Base-by-base conservation (phyloP, 2,797 vertebrate genomes). In the Fistularia commersonii region DNA sequence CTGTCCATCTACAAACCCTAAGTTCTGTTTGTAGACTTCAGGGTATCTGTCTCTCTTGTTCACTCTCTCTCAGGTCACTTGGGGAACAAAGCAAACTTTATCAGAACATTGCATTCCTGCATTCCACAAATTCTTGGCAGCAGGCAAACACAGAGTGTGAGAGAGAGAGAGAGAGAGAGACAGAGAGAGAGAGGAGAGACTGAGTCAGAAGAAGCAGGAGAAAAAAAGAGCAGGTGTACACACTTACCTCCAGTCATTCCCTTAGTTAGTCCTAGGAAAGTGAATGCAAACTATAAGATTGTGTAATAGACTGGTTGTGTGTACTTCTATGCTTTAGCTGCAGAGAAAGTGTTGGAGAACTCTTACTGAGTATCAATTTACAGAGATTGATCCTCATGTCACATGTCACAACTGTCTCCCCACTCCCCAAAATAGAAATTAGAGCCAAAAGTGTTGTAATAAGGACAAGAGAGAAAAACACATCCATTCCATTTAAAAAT, bases 101-200 rank as follows among this genome's bases (percentile, higher is more conserved):
- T 96, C 93, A 92, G 90, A 76, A 88, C 92, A 88, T 84, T 90
- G 91, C 88, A 93, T 93, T 87, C 90, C 89, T 68, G 81, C 96
- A 98, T 98, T 99, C 96, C 94, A 83, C 84, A 80, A 88, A 97
- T 98, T 97, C 95, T 92, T 94, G 93, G 93, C 92, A 93, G 94
- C 90, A 69, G 47, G 88, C 84, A 76, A 88, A 85, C 83, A 89
- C 54, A 64, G 76, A 64, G 72, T 10, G 51, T n/a, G 42, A 57
- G 54, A 54, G 61, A 44, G 61, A 57, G 54, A 46, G 52, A 49
- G 59, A 41, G 48, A 55, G 49, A 33, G 54, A 42, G 42, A 23
- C 57, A 50, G 55, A 41, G 9, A 47, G 47, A 14, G 42, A 23
- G 47, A 45, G 48, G 45, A 46, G 58, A 61, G 48, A 32, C 8